Base-by-base conservation (phyloP, 2,113 vertebrate species). In the Strix uralensis region DNA sequence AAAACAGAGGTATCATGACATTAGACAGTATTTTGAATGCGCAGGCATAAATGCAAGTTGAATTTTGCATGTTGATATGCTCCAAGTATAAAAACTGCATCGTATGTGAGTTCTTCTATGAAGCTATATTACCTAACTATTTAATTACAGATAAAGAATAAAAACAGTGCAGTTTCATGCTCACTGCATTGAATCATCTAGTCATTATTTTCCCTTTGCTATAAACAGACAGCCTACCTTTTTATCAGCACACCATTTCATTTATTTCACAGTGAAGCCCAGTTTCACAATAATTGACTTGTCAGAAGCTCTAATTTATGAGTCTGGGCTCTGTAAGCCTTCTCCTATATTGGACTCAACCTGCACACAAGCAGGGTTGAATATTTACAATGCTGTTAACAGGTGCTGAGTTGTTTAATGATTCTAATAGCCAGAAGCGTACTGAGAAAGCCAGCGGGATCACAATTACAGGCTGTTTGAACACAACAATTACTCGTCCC, bases 351-450 rank as follows among this genome's bases (percentile, higher is more conserved):
- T 98, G 98, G 98, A 98, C 98, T 98, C 98, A 98, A 98, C 97
- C 97, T 98, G 98, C 98, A 98, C 98, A 98, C 98, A 97, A 98
- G 98, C 98, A 98, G 98, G 98, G 98, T 98, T 99, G 98, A 99
- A 99, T 99, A 99, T 99, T 99, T 99, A 99, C 99, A 99, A 99
- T 99, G 98, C 98, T 98, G 99, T 99, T 99, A 99, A 99, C 99
- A 99, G 99, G 99, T 99, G 99, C 98, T 98, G 98, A 99, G 98
- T 98, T 98, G 98, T 99, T 99, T 99, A 99, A 99, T 99, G 98
- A 98, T 97, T 98, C 98, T 99, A 99, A 99, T 99, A 99, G 98
- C 98, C 97, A 98, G 96, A 98, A 99, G 99, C 98, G 97, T 98
- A 98, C 98, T 98, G 97, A 98, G 98, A 98, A 98, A 98, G 97